Percentiles rank a stretch among this genome's conserved stretches.
Evolutionary conservation across 64 coral and sea anemone species (phyloP).

Genomic region (Dendrophyllia cribrosa): DNA sequence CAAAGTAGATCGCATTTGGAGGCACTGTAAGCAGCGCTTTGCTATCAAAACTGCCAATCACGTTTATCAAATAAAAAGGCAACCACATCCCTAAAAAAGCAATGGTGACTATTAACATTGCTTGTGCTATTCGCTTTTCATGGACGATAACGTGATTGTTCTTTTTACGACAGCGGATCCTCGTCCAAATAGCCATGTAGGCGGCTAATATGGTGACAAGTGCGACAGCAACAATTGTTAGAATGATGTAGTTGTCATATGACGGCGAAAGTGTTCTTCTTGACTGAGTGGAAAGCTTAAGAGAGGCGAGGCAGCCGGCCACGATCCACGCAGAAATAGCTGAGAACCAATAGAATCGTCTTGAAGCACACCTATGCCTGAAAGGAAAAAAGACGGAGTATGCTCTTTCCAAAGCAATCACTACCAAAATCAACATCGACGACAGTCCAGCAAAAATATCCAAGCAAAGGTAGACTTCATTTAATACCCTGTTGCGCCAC

Average conservation of each 20-base stretch:
- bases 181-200: constrained; percentile 1
- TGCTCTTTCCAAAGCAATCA: constrained; percentile 37
- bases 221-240: not conserved
- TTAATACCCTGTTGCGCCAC: not conserved
- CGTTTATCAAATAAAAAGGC: constrained; percentile 19
- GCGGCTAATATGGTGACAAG: not conserved
- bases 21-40: not conserved
- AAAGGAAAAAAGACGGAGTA: constrained; percentile 35
- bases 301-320: not conserved
- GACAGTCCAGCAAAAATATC: constrained; percentile 43
- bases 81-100: constrained; percentile 28
- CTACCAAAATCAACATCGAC: constrained; percentile 24
- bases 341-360: constrained; percentile 1
- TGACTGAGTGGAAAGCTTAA: not conserved
- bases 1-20: constrained; percentile 12
- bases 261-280: not conserved
- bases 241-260: not conserved
- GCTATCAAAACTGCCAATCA: constrained; percentile 1
- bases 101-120: constrained; percentile 23
- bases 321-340: not conserved
- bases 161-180: not conserved
- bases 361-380: not conserved
- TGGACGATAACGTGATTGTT: not conserved
- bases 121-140: not conserved
- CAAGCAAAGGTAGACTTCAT: constrained; percentile 13